Evolutionary conservation across 2,113 vertebrate species (phyloP), one percentile per base, ranked within the genome.

Genomic region (Bubo blakistoni): DNA sequence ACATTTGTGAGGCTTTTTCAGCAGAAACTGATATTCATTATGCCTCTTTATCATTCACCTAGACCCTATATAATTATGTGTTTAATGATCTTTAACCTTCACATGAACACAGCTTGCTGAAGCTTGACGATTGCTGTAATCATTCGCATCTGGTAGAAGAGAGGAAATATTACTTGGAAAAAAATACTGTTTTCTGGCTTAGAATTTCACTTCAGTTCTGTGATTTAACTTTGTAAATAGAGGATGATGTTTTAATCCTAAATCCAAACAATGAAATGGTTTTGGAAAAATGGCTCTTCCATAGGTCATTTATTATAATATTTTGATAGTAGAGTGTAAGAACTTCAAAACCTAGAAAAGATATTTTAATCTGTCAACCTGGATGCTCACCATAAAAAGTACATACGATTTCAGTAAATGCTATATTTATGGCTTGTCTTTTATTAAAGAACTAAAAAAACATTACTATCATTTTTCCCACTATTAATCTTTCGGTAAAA

Each of bases 81-180:
- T 69, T 51, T 96, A 96, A 91, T 91, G 93, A 74, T 97, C 93
- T 98, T 97, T 97, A 94, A 96, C 95, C 96, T 97, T 97, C 94
- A 67, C 79, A 78, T 16, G 82, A 91, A 30, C 42, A 76, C 52
- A 71, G 59, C 67, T 26, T 93, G 86, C 90, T 92, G 93, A 86
- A 89, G 90, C 77, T 82, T 96, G 84, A 92, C 51, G 42, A 90
- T 69, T 51, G 74, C 79, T 91, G 86, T 92, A 94, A 86, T 83
- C 88, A 77, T 92, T 88, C 92, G 38, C 8, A 59, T 89, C 83
- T 94, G 74, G 47, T 82, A 40, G 77, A 71, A 67, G 71, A 93
- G 54, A 79, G 69, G 82, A 86, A 94, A 79, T 90, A 46, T 42
- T 92, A 46, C 57, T 67, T 86, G 42, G 27, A 27, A 65, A 72